A percentile compares a stretch with the other conserved stretches of the same genome.
Conservation (phyloP, 2,797 vertebrate genomes). For the Ctenopoma multispine region DNA sequence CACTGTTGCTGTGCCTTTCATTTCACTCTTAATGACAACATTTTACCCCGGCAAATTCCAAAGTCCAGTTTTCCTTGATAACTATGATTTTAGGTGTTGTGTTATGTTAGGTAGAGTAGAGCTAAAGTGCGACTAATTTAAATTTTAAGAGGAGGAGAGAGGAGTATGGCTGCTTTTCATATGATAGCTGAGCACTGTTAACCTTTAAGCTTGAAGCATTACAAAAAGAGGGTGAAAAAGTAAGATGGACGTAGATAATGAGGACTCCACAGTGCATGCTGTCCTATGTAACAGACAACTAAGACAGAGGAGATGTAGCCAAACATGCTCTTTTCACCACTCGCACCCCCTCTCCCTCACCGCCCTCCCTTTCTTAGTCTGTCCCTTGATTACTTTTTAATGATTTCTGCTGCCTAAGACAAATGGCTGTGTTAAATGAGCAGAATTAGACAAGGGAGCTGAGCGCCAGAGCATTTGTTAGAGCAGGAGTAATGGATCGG, state of each 20-base stretch:
- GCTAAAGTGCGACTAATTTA: slow-evolving; percentile 56
- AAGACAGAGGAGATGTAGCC: slow-evolving; percentile 66
- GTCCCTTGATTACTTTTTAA: slow-evolving; percentile 89
- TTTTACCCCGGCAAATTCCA: slow-evolving; percentile 59
- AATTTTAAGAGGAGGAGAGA: slow-evolving; percentile 40
- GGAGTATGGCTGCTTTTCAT: slow-evolving; percentile 39
- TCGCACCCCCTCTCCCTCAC: slow-evolving; percentile 44
- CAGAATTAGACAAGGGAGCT: slow-evolving; percentile 85
- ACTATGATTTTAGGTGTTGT: slow-evolving; percentile 46
- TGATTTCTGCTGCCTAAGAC: slow-evolving; percentile 87
- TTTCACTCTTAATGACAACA: slow-evolving; percentile 44
- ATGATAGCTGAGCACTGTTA: slow-evolving; percentile 18
- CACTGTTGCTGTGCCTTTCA: slow-evolving; percentile 40
- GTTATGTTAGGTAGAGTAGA: slow-evolving; percentile 48
- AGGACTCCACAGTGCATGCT: slow-evolving; percentile 30
- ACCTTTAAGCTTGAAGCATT: slow-evolving; percentile 64
- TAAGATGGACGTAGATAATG: slow-evolving; percentile 40
- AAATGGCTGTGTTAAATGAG: slow-evolving; percentile 87
- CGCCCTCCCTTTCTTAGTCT: slow-evolving; percentile 77
- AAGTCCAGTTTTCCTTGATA: slow-evolving; percentile 56
- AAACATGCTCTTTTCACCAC: slow-evolving; percentile 51
- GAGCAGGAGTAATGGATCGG: slow-evolving; percentile 82
- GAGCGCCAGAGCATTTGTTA: slow-evolving; percentile 82
- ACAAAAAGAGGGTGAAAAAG: slow-evolving; percentile 23
- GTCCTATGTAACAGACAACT: slow-evolving; percentile 69